A percentile compares a stretch with the other conserved stretches of the same genome.
phyloP scores from a whole-genome alignment of 2,888 invertebrate genomes.

The Agapetus fuscipes region DNA sequence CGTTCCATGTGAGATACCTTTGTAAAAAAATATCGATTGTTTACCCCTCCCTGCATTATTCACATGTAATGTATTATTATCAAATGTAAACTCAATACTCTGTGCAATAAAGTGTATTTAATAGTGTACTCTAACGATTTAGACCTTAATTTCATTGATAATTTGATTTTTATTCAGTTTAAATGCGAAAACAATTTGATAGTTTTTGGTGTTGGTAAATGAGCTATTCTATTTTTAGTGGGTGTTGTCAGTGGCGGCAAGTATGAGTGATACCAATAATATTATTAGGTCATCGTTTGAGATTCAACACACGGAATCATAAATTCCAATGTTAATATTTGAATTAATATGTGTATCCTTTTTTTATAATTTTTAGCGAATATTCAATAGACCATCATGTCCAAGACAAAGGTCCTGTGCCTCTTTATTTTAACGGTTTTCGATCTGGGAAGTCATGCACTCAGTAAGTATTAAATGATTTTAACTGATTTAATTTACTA shows the following conservation, averaged over 20 bases:
- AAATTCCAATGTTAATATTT: background rate
- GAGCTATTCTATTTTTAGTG: conserved; percentile 44
- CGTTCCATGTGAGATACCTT: too few relatives aligned
- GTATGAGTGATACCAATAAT: conserved; percentile 1
- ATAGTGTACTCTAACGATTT: too few relatives aligned
- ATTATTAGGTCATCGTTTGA: conserved; percentile 16
- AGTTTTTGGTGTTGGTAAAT: conserved; percentile 1
- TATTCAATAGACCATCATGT: conserved; percentile 4
- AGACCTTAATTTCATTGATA: background rate
- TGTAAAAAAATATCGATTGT: conserved; percentile 13
- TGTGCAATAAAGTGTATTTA: too few relatives aligned
- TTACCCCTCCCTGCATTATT: conserved; percentile 13
- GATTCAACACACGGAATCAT: too few relatives aligned
- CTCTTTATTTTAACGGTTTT: conserved; percentile 13
- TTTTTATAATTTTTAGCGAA: background rate
- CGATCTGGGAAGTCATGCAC: conserved; percentile 17
- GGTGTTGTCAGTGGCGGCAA: conserved; percentile 43
- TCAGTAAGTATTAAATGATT: conserved; percentile 21
- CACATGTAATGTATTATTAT: too few relatives aligned
- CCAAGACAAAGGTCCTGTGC: conserved; percentile 3
- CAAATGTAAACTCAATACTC: too few relatives aligned
- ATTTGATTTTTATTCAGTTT: background rate
- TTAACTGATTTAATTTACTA: background rate
- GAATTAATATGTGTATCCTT: background rate
- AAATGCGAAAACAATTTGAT: background rate